A percentile compares a stretch with the other conserved stretches of the same genome.
These are phyloP conservation scores for Sternotherus odoratus DNA, from an alignment of 2,797 vertebrate species.

Conservation along the genomic window DNA sequence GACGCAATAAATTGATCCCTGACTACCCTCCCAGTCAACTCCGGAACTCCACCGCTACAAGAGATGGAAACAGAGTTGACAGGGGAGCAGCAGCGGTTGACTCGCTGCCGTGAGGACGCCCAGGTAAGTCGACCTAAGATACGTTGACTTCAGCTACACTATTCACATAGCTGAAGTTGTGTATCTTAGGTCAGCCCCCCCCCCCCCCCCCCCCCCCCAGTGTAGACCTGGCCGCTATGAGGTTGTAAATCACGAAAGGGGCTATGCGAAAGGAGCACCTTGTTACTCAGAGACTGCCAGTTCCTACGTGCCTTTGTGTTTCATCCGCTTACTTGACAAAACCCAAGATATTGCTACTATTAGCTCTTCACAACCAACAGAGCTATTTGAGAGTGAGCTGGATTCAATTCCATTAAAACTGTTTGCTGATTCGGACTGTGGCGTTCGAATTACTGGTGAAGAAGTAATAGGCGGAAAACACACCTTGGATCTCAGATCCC, in stretches of 20 bases:
- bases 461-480: slow-evolving; percentile 13
- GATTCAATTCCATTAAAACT: slow-evolving; percentile 16
- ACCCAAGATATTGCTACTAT: not conserved
- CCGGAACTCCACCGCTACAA: too few species aligned
- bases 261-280: slow-evolving; percentile 30
- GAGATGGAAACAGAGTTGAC: too few species aligned
- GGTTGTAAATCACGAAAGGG: not conserved
- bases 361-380: not conserved
- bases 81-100: too few species aligned
- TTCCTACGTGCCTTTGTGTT: not conserved
- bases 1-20: too few species aligned
- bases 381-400: accelerated
- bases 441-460: not conserved
- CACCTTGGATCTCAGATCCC: not conserved
- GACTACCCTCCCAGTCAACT: too few species aligned
- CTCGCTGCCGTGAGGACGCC: too few species aligned
- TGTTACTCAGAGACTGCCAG: slow-evolving; percentile 12
- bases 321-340: not conserved
- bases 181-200: too few species aligned
- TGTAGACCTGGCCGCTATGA: not conserved
- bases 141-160: too few species aligned
- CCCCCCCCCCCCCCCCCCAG: too few species aligned
- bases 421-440: not conserved
- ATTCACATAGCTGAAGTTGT: too few species aligned
- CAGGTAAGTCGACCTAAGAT: too few species aligned